Evolutionary conservation across 2,888 invertebrate genomes (phyloP).

Genomic region (Lordiphosa andalusiaca): DNA sequence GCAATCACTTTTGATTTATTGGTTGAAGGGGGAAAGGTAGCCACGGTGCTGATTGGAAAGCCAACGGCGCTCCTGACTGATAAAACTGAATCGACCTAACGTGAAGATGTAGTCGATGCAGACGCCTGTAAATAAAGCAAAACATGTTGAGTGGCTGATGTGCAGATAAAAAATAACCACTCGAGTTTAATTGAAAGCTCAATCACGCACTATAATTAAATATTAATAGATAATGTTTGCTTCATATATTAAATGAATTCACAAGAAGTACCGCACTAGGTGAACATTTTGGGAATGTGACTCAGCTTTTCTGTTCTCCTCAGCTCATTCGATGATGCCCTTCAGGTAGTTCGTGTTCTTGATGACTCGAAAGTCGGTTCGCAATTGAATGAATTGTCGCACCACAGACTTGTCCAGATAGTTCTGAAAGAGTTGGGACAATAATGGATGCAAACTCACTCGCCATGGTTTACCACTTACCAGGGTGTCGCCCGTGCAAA

Average conservation of each 20-base stretch:
- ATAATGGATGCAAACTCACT: neutral
- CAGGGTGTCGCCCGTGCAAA: constrained; percentile 95
- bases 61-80: constrained; percentile 26
- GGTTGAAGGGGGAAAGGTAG: constrained; percentile 21
- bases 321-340: constrained; percentile 81
- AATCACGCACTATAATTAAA: constrained; percentile 34
- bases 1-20: constrained; percentile 63
- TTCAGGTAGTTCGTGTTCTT: constrained; percentile 85
- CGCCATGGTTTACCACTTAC: constrained; percentile 82
- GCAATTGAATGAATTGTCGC: constrained; percentile 94
- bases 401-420: constrained; percentile 94
- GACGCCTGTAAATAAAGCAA: constrained; percentile 19
- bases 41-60: constrained; percentile 23
- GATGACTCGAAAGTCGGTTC: constrained; percentile 95
- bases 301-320: constrained; percentile 28
- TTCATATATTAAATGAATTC: constrained; percentile 37
- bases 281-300: constrained; percentile 55
- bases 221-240: constrained; percentile 38
- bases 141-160: constrained; percentile 22
- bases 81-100: constrained; percentile 28
- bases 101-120: constrained; percentile 8
- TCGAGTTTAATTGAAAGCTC: constrained; percentile 58
- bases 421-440: constrained; percentile 81
- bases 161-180: constrained; percentile 37
- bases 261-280: constrained; percentile 26